phyloP scores from a whole-genome alignment of 2,888 invertebrate genomes.

The Macaria liturata region DNA sequence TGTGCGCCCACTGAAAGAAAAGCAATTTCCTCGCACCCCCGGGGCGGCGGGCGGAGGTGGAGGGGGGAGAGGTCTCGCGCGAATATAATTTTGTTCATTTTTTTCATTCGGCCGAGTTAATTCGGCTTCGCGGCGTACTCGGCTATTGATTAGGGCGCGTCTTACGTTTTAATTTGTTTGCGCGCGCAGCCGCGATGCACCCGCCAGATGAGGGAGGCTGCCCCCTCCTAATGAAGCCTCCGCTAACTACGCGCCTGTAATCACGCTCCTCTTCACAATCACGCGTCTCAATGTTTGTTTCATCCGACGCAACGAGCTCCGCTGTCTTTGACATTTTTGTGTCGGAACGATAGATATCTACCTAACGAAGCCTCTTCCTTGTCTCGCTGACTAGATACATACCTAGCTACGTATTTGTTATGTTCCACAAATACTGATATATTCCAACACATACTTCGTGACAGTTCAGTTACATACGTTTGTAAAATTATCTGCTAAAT shows the following conservation, averaged over 20 bases:
- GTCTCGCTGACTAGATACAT: neutral
- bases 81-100: constrained; percentile 84
- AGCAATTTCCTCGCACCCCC: constrained; percentile 74
- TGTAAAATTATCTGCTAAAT: too few species aligned
- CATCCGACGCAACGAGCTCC: constrained; percentile 12
- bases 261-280: constrained; percentile 73
- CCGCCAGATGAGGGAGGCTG: constrained; percentile 45
- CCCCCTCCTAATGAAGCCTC: constrained; percentile 70
- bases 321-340: constrained; percentile 13
- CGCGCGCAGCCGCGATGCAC: constrained; percentile 81
- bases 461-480: too few species aligned
- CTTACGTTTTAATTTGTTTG: constrained; percentile 84
- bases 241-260: constrained; percentile 70
- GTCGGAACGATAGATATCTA: constrained; percentile 16
- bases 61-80: constrained; percentile 75
- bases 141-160: constrained; percentile 84
- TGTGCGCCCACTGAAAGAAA: constrained; percentile 82
- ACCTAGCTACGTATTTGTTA: too few species aligned
- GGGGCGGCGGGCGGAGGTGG: constrained; percentile 54
- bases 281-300: constrained; percentile 43
- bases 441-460: too few species aligned
- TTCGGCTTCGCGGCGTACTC: constrained; percentile 80
- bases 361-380: constrained; percentile 9
- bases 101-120: constrained; percentile 83
- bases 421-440: too few species aligned